These are phyloP conservation scores for Diadumene lineata DNA, from an alignment of 92 coral and sea anemone genomes.

Conservation along the genomic window DNA sequence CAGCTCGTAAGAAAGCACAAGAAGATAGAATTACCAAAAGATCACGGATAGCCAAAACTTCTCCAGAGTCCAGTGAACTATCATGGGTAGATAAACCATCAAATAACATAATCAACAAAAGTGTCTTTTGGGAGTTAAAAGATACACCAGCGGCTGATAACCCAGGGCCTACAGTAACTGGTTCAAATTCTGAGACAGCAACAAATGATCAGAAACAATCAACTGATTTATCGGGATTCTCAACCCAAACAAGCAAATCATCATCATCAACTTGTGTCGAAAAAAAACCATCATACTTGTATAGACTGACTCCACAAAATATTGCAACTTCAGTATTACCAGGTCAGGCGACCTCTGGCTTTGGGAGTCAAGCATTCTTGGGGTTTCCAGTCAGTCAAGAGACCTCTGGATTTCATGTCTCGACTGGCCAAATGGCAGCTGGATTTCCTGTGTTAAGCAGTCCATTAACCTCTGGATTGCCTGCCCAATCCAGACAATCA, in stretches of 20 bases:
- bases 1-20: conserved; percentile 24
- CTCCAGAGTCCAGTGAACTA: not conserved
- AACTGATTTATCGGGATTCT: no score
- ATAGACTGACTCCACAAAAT: not conserved
- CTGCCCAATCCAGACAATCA: not conserved
- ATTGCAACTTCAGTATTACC: not conserved
- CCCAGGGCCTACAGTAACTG: no score
- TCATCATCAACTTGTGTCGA: no score
- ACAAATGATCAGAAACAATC: no score
- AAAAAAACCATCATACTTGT: not conserved
- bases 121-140: no score
- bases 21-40: not conserved
- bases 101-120: no score
- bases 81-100: not conserved
- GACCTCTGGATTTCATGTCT: not conserved
- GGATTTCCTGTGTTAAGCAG: conserved; percentile 5
- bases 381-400: not conserved
- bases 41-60: not conserved
- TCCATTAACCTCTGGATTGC: not conserved
- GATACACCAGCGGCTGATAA: no score
- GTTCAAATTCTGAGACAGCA: no score
- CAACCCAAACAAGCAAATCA: no score
- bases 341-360: not conserved
- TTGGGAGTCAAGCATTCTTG: not conserved
- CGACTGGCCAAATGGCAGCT: not conserved